Conservation (phyloP, 2,113 vertebrate species). For the Salminus brasiliensis region DNA sequence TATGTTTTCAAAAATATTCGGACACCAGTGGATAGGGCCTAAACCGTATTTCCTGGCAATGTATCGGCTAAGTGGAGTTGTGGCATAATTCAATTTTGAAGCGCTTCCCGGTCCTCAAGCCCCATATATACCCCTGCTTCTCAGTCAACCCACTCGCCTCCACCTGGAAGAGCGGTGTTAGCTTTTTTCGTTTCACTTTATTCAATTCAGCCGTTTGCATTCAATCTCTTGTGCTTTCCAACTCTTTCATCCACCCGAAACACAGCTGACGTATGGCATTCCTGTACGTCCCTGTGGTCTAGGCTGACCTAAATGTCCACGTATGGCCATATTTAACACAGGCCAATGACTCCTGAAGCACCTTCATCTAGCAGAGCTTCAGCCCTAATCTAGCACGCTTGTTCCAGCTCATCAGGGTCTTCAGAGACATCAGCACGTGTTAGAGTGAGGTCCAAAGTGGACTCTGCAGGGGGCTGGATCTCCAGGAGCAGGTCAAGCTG, state of each 20-base stretch:
- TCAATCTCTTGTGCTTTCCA: neutral
- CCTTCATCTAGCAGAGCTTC: neutral
- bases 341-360: neutral
- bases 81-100: too few relatives aligned
- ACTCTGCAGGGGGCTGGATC: neutral
- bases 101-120: too few relatives aligned
- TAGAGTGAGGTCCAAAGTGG: neutral
- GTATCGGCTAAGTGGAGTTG: too few relatives aligned
- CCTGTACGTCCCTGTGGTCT: neutral
- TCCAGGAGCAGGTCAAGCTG: neutral
- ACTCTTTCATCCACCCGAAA: neutral
- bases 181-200: too few relatives aligned
- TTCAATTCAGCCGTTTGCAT: too few relatives aligned
- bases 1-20: too few relatives aligned
- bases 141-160: too few relatives aligned
- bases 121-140: too few relatives aligned
- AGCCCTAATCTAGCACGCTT: neutral
- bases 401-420: neutral
- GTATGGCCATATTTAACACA: conserved; percentile 1
- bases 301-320: conserved; percentile 8
- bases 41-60: too few relatives aligned
- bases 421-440: conserved; percentile 12
- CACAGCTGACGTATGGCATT: neutral
- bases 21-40: too few relatives aligned
- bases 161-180: too few relatives aligned